Percentiles rank a stretch among this genome's conserved stretches.
Conservation (phyloP, 2,797 vertebrate species). For the Chelmon rostratus region DNA sequence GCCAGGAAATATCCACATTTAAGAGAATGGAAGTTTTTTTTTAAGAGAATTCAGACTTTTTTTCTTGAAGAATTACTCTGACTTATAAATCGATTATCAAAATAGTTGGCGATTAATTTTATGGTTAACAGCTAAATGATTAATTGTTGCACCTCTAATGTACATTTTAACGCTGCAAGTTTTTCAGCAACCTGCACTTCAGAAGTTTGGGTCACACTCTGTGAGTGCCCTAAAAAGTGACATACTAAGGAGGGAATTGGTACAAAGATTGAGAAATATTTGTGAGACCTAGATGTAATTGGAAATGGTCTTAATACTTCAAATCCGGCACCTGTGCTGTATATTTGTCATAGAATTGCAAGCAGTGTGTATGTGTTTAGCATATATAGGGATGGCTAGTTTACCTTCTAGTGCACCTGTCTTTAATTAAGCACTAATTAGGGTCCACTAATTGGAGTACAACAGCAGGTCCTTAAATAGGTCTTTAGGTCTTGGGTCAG, state of each 20-base stretch:
- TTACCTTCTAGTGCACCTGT: background rate
- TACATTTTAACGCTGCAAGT: too few species aligned
- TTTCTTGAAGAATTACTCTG: too few species aligned
- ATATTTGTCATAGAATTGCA: background rate
- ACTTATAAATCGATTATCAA: too few species aligned
- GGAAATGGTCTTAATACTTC: background rate
- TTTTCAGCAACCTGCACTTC: background rate
- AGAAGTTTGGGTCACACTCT: background rate
- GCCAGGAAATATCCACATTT: too few species aligned
- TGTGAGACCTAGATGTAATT: background rate
- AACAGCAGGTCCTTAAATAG: background rate
- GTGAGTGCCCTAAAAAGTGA: background rate
- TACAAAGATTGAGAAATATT: background rate
- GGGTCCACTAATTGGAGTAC: background rate
- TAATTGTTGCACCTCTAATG: too few species aligned
- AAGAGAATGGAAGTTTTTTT: too few species aligned
- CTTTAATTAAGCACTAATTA: slow-evolving; percentile 16
- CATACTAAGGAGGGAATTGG: background rate
- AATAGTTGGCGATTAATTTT: background rate
- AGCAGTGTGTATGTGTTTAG: background rate
- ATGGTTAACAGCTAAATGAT: too few species aligned
- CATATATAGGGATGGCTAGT: background rate
- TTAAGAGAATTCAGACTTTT: too few species aligned
- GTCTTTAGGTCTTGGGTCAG: background rate
- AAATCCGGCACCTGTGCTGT: background rate